Percentiles rank a stretch among this genome's conserved stretches.
phyloP scores from a whole-genome alignment of 2,113 vertebrate genomes.

The Baryphthengus martii region DNA sequence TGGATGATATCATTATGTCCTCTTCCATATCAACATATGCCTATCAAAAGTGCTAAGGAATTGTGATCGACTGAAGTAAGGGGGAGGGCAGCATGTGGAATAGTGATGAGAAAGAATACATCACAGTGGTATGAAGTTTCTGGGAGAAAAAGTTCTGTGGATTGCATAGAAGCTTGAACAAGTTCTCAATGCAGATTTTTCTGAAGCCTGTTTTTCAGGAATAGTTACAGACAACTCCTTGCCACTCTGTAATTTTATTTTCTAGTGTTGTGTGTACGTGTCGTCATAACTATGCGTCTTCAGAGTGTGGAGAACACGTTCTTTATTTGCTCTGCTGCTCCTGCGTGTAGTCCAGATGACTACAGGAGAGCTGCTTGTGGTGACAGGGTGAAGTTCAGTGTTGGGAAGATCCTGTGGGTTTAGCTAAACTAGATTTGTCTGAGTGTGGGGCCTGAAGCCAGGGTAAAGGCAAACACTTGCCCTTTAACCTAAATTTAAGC shows the following conservation, averaged over 20 bases:
- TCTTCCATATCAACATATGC: slow-evolving; percentile 18
- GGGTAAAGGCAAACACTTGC: neutral
- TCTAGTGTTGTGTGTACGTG: neutral
- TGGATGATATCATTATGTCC: neutral
- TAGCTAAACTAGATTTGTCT: neutral
- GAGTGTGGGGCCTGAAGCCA: neutral
- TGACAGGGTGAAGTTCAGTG: neutral
- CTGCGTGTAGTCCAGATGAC: neutral
- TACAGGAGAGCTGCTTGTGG: neutral
- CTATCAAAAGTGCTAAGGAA: slow-evolving; percentile 34
- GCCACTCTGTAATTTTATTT: neutral
- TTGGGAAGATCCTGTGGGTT: neutral
- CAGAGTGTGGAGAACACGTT: neutral
- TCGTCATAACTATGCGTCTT: neutral
- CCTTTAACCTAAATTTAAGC: neutral
- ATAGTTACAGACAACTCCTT: neutral
- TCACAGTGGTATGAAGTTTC: neutral
- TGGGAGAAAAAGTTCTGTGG: neutral
- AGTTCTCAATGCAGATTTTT: neutral
- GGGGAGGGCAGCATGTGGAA: neutral
- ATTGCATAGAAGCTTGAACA: neutral
- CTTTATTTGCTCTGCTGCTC: neutral
- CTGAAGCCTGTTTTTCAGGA: neutral
- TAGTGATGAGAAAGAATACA: neutral
- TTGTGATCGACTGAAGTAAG: slow-evolving; percentile 3